phyloP scores from a whole-genome alignment of 1,140 invertebrate genomes.

The Caenorhabditis elegans region DNA sequence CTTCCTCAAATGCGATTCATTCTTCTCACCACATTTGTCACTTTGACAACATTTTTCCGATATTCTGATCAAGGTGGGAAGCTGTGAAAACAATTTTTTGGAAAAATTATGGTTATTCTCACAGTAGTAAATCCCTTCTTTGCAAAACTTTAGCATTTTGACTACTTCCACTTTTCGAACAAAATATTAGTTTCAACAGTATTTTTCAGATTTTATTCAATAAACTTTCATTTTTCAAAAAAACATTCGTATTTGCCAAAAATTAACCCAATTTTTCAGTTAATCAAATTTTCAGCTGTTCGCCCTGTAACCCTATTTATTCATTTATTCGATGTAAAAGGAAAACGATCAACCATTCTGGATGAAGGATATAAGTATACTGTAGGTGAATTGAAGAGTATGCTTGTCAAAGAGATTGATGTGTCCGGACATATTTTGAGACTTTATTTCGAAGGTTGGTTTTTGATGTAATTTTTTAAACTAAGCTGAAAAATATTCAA shows the following conservation, averaged over 20 bases:
- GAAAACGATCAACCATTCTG: background rate
- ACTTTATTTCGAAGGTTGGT: constrained; percentile 3
- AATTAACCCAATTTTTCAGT: too few species aligned
- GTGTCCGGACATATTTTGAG: constrained; percentile 1
- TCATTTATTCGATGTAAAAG: background rate
- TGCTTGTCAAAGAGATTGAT: background rate
- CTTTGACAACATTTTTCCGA: background rate
- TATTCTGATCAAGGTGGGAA: background rate
- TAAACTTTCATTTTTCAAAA: background rate
- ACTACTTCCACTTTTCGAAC: too few species aligned
- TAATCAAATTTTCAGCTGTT: background rate
- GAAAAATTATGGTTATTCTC: too few species aligned
- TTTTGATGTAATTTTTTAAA: too few species aligned
- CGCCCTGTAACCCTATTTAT: background rate
- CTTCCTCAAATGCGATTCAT: background rate
- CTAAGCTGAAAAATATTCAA: too few species aligned
- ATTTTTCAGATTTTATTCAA: too few species aligned
- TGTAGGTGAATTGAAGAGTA: background rate
- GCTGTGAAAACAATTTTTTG: background rate
- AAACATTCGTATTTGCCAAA: too few species aligned
- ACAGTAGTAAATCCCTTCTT: too few species aligned
- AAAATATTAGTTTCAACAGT: too few species aligned
- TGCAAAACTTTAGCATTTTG: too few species aligned
- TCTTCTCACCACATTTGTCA: background rate
- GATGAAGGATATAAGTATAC: constrained; percentile 21